Conservation (phyloP, 2,113 vertebrate genomes). For the Aegypius monachus region DNA sequence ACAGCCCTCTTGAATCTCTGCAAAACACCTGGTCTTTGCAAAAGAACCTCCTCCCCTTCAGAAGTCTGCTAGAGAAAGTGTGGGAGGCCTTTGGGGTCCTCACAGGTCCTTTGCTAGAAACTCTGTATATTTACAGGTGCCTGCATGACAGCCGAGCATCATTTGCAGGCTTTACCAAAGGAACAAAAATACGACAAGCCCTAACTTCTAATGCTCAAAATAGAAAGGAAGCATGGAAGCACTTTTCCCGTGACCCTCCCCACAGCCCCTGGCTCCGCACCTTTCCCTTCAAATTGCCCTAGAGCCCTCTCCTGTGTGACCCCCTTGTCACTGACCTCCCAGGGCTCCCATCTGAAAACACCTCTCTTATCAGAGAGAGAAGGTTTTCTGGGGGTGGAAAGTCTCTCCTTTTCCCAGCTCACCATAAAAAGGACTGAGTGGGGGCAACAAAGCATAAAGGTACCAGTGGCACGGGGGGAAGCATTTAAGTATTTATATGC, state of each 20-base stretch:
- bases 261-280: neutral
- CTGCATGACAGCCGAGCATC: neutral
- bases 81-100: neutral
- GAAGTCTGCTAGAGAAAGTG: neutral
- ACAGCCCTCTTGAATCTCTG: neutral
- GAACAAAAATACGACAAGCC: neutral
- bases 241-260: neutral
- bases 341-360: neutral
- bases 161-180: neutral
- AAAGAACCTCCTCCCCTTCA: neutral
- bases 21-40: neutral
- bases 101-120: neutral
- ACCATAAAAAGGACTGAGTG: neutral
- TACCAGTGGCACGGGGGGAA: neutral
- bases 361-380: neutral
- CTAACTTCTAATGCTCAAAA: neutral
- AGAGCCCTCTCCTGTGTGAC: neutral
- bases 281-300: neutral
- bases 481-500: neutral
- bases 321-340: neutral
- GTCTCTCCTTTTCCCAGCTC: neutral
- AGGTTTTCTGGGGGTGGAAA: neutral
- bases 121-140: neutral
- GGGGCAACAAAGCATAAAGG: neutral
- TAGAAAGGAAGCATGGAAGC: neutral